phyloP scores from a whole-genome alignment of 2,888 invertebrate species.

The Drosophila pseudotakahashii region DNA sequence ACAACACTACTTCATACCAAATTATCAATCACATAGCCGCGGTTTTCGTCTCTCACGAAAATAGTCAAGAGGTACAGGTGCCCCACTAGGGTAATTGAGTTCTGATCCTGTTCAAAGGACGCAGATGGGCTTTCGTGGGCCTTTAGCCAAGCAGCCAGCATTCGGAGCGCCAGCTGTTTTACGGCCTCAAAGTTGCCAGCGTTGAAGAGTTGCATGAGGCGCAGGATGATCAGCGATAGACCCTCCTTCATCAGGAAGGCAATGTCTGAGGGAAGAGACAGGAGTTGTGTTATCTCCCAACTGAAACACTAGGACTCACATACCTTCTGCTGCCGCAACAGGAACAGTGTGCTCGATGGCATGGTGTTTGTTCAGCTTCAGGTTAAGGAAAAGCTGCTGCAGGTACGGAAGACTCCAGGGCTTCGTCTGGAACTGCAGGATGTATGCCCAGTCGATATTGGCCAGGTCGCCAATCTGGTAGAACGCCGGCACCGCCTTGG shows the following conservation, averaged over 20 bases:
- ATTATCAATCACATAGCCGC: slow-evolving; percentile 79
- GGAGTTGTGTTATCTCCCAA: neutral
- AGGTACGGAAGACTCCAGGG: slow-evolving; percentile 78
- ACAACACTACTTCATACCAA: slow-evolving; percentile 53
- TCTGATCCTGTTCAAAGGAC: slow-evolving; percentile 42
- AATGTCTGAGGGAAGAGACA: slow-evolving; percentile 57
- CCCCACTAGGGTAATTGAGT: slow-evolving; percentile 65
- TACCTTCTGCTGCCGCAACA: slow-evolving; percentile 55
- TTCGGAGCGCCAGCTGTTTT: slow-evolving; percentile 77
- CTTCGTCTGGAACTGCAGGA: slow-evolving; percentile 58
- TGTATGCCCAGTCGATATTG: slow-evolving; percentile 75
- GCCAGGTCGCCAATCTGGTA: slow-evolving; percentile 61
- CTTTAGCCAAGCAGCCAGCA: slow-evolving; percentile 77
- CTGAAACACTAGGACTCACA: neutral
- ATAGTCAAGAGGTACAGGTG: slow-evolving; percentile 78
- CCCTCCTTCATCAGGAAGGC: slow-evolving; percentile 72
- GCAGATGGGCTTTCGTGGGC: slow-evolving; percentile 33
- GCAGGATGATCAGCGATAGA: slow-evolving; percentile 71
- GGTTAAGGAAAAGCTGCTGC: slow-evolving; percentile 55
- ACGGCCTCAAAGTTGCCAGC: slow-evolving; percentile 78
- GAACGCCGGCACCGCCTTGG: slow-evolving; percentile 53
- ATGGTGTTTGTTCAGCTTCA: slow-evolving; percentile 45
- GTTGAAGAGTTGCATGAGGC: slow-evolving; percentile 81
- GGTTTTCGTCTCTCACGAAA: slow-evolving; percentile 76
- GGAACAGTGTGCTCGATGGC: slow-evolving; percentile 67